Evolutionary conservation across 2,797 vertebrate species (phyloP).

Genomic region (Lepus townsendii): DNA sequence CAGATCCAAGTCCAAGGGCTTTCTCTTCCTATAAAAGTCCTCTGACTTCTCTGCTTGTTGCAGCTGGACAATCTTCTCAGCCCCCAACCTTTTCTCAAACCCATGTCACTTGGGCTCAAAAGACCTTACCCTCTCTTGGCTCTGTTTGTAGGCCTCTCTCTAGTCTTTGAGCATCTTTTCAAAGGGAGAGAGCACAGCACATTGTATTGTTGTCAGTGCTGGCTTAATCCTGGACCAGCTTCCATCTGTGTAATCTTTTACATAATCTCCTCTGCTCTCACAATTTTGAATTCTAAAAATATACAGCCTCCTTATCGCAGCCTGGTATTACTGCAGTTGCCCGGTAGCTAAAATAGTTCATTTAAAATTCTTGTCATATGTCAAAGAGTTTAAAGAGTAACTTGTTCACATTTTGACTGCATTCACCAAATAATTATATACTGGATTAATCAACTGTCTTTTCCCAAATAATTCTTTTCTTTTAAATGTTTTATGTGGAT

Average conservation of each 20-base stretch:
- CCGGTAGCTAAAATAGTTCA: constrained; percentile 42
- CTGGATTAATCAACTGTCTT: constrained; percentile 16
- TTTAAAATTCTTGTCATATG: constrained; percentile 65
- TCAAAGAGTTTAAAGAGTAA: constrained; percentile 48
- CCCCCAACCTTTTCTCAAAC: background rate
- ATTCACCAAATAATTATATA: background rate
- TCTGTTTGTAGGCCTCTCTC: background rate
- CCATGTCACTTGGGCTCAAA: background rate
- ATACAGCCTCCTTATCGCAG: constrained; percentile 32
- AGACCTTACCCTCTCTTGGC: background rate
- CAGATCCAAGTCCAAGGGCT: background rate
- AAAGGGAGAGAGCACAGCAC: background rate
- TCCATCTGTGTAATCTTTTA: constrained; percentile 53
- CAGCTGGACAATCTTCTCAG: no score
- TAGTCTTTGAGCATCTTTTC: constrained; percentile 16
- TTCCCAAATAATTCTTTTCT: constrained; percentile 18
- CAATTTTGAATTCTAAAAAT: constrained; percentile 56
- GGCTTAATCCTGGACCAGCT: background rate
- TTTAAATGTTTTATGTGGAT: constrained; percentile 34
- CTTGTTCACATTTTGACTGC: background rate
- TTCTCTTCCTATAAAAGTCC: background rate
- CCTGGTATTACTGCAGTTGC: constrained; percentile 27
- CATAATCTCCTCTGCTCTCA: constrained; percentile 59
- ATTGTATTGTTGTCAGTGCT: background rate
- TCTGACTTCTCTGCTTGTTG: background rate